These are phyloP conservation scores for Charaxes varanes DNA, from an alignment of 1,140 invertebrate genomes.

Conservation along the genomic window DNA sequence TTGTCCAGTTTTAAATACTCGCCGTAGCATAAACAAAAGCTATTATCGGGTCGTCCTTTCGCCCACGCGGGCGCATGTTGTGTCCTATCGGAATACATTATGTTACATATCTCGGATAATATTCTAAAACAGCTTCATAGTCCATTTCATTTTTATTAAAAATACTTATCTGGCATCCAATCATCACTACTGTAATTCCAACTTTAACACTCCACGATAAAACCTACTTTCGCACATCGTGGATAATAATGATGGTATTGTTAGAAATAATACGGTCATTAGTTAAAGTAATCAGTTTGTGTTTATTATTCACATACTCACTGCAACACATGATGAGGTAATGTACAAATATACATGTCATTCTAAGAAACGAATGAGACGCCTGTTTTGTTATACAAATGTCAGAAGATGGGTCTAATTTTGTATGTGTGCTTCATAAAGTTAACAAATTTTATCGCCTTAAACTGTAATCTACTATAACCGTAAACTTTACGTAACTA, in stretches of 20 bases:
- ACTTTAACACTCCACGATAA: slow-evolving; percentile 17
- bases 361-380: no score
- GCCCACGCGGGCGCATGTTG: slow-evolving; percentile 43
- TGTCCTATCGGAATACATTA: slow-evolving; percentile 43
- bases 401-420: no score
- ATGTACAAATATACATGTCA: no score
- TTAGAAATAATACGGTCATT: slow-evolving; percentile 39
- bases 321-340: slow-evolving; percentile 24
- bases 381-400: no score
- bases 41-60: slow-evolving; percentile 36
- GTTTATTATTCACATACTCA: slow-evolving; percentile 35
- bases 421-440: no score
- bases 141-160: slow-evolving; percentile 28
- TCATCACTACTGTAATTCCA: slow-evolving; percentile 6
- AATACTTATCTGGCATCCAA: slow-evolving; percentile 9
- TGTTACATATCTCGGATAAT: slow-evolving; percentile 35
- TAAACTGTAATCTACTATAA: no score
- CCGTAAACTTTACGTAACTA: no score
- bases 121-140: slow-evolving; percentile 37
- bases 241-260: slow-evolving; percentile 27
- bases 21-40: slow-evolving; percentile 23
- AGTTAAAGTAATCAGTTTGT: slow-evolving; percentile 39
- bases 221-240: slow-evolving; percentile 18
- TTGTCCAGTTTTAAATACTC: no score
- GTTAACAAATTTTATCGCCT: no score